Base-by-base conservation (phyloP, 2,888 invertebrate species). In the Plemyria rubiginata region DNA sequence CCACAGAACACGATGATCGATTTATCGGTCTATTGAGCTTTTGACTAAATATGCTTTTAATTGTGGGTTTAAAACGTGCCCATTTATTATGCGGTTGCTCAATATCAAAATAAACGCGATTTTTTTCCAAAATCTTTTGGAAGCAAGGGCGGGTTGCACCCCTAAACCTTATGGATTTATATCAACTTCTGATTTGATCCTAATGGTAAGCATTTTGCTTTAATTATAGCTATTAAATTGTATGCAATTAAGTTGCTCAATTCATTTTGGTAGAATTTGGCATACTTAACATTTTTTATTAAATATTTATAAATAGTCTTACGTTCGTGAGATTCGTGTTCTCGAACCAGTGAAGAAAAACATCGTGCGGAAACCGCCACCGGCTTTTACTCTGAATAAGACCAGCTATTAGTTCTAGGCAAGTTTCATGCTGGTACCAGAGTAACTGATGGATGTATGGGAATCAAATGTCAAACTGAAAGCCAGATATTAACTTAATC, bases 31-130 rank as follows among this genome's bases (percentile, higher is more conserved):
- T 84, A 88, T 87, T 83, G 81, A 80, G 73, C 77, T 80, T 84
- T 79, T 70, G 70, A 67, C 80, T 77, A 86, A 89, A 91, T 89
- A 85, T 71, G 45, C 66, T 87, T 90, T 86, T 92, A 92, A 92
- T 92, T 90, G 82, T 78, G 74, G 76, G 77, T 77, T 82, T 64
- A 70, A 66, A 66, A 65, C 61, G 59, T 62, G 85, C 78, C 84
- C 81, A 74, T 67, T 77, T 80, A 89, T 91, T 90, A 89, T 84
- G 85, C 66, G 88, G 90, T 91, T 85, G 90, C 88, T 73, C 81
- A 86, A 84, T 70, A 85, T 83, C 85, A 87, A 87, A 88, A 88
- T 90, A 87, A 71, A 76, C 78, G 76, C 63, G 65, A 69, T 79
- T 82, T 83, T 81, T 80, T 22, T 79, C 60, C 32, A 13, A 22